Evolutionary conservation across 1,140 invertebrate species (phyloP).

Genomic region (Meloidogyne exigua): DNA sequence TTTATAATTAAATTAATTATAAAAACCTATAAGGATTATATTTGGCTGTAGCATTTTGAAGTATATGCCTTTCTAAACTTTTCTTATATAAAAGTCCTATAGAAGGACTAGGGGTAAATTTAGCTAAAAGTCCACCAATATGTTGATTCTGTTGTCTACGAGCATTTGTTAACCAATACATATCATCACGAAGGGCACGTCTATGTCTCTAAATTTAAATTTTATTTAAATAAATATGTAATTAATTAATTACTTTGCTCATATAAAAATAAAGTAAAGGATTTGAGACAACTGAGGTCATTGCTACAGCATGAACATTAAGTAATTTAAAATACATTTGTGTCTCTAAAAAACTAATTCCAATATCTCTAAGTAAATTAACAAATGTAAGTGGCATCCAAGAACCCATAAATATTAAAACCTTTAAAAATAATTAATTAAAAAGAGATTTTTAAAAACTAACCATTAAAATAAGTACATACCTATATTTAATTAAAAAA

Average conservation of each 20-base stretch:
- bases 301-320: conserved; percentile 60
- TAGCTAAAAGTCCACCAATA: conserved; percentile 48
- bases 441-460: conserved; percentile 20
- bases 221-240: neutral
- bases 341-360: conserved; percentile 23
- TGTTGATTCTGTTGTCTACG: conserved; percentile 47
- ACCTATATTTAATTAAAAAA: conserved; percentile 20
- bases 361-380: conserved; percentile 57
- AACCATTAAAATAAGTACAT: conserved; percentile 63
- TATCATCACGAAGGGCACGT: conserved; percentile 61
- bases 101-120: conserved; percentile 60
- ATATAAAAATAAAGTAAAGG: conserved; percentile 64
- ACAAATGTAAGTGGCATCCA: conserved; percentile 62
- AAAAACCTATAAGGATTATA: conserved; percentile 55
- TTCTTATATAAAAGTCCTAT: conserved; percentile 59
- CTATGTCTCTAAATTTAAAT: conserved; percentile 52
- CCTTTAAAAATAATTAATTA: neutral
- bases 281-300: conserved; percentile 63
- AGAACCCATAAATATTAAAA: conserved; percentile 50
- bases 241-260: conserved; percentile 47
- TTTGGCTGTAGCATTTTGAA: conserved; percentile 35
- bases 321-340: conserved; percentile 63
- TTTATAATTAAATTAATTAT: neutral
- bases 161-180: conserved; percentile 62
- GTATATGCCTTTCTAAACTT: conserved; percentile 56